These are phyloP conservation scores for Danaus melanippus DNA, from an alignment of 1,140 invertebrate species.

Conservation along the genomic window DNA sequence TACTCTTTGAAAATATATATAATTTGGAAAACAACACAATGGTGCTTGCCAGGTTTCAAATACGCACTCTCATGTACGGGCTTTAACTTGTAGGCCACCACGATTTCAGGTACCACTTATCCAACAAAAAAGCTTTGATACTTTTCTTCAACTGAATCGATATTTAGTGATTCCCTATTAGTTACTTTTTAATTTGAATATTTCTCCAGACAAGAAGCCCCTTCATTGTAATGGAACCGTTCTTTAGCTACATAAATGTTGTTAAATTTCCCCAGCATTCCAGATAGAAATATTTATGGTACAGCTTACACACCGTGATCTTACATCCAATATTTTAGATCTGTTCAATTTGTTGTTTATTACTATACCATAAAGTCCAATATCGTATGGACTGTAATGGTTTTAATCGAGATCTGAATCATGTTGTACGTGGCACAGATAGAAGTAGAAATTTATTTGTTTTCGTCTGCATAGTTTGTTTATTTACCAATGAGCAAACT, in stretches of 20 bases:
- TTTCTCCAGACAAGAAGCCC: constrained; percentile 27
- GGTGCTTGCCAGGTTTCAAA: too few relatives aligned
- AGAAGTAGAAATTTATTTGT: constrained; percentile 33
- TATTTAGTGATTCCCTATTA: too few relatives aligned
- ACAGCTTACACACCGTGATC: constrained; percentile 6
- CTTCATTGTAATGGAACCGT: constrained; percentile 46
- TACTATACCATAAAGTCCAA: constrained; percentile 4
- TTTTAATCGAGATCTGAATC: not conserved
- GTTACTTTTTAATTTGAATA: constrained; percentile 29
- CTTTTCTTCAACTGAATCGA: too few relatives aligned
- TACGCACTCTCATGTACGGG: too few relatives aligned
- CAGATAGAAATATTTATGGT: constrained; percentile 34
- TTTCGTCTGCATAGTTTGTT: constrained; percentile 33
- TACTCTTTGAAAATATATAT: too few relatives aligned
- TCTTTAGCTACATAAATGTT: constrained; percentile 32
- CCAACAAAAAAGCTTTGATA: too few relatives aligned
- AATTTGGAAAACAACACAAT: too few relatives aligned
- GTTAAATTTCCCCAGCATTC: constrained; percentile 28
- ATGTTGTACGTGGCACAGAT: constrained; percentile 17
- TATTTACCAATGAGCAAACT: constrained; percentile 30
- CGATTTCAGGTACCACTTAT: too few relatives aligned
- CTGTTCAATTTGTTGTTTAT: constrained; percentile 12
- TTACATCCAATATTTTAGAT: constrained; percentile 2
- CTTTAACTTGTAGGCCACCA: too few relatives aligned
- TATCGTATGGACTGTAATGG: constrained; percentile 3